Conservation (phyloP, 1,140 invertebrate species). For the Drosophila auraria region DNA sequence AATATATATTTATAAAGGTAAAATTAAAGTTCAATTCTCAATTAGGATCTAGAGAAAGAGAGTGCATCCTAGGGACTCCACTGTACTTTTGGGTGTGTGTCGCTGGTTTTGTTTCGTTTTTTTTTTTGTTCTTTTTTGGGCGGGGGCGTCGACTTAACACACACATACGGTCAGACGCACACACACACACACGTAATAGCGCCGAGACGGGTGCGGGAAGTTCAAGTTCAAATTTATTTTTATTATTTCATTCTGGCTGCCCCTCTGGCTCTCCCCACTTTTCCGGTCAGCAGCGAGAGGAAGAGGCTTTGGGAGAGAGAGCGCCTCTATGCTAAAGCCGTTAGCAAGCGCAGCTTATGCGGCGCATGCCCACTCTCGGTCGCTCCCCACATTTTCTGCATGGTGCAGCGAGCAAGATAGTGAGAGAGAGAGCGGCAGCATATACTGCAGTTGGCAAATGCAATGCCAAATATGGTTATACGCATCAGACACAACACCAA, state of each 20-base stretch:
- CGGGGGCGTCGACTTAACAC: constrained; percentile 38
- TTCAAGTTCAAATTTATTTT: constrained; percentile 82
- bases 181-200: constrained; percentile 15
- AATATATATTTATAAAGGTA: not conserved
- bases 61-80: not conserved
- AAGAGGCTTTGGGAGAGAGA: constrained; percentile 11
- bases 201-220: constrained; percentile 61
- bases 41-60: no score
- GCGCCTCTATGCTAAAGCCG: constrained; percentile 5
- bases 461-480: constrained; percentile 82
- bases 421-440: constrained; percentile 7
- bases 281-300: constrained; percentile 48
- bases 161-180: constrained; percentile 16
- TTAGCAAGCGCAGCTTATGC: not conserved
- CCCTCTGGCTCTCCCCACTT: constrained; percentile 30
- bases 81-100: constrained; percentile 15
- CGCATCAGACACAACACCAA: constrained; percentile 48
- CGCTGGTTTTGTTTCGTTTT: not conserved
- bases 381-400: constrained; percentile 2
- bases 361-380: constrained; percentile 1
- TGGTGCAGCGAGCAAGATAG: constrained; percentile 13
- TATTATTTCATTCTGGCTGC: constrained; percentile 54
- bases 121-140: constrained; percentile 21
- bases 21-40: not conserved
- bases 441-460: constrained; percentile 67